Evolutionary conservation across 2,113 vertebrate genomes (phyloP).

Genomic region (Amblyornis subalaris): DNA sequence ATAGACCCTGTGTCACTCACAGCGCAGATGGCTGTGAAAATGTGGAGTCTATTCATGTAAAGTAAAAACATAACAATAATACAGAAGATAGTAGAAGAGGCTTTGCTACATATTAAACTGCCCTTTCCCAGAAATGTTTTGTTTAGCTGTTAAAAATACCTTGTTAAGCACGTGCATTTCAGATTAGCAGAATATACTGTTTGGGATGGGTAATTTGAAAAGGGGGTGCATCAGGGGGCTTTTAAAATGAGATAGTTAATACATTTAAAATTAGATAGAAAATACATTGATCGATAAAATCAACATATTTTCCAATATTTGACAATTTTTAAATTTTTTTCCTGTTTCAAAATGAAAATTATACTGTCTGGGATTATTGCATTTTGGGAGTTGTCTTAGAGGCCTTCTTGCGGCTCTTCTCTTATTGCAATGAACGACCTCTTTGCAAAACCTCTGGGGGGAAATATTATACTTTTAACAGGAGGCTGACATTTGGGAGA

Average conservation of each 20-base stretch:
- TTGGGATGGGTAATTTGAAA: not conserved
- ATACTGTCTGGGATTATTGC: not conserved
- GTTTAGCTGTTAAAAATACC: not conserved
- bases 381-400: not conserved
- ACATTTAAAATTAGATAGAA: not conserved
- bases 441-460: not conserved
- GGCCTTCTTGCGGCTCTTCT: not conserved
- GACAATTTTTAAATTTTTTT: not conserved
- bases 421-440: not conserved
- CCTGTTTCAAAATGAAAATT: not conserved
- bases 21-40: not conserved
- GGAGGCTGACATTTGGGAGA: not conserved
- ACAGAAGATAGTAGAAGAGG: not conserved
- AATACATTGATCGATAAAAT: not conserved
- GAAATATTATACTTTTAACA: not conserved
- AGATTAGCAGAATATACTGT: not conserved
- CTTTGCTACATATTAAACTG: not conserved
- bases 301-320: not conserved
- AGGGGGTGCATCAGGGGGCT: rapidly evolving
- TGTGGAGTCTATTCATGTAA: not conserved
- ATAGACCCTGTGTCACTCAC: not conserved
- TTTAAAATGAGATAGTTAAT: not conserved
- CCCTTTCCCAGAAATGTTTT: not conserved
- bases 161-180: not conserved
- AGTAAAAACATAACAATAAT: not conserved